Evolutionary conservation across 2,888 invertebrate genomes (phyloP), one percentile per base, ranked within the genome.

Genomic region (Cetonia aurata): DNA sequence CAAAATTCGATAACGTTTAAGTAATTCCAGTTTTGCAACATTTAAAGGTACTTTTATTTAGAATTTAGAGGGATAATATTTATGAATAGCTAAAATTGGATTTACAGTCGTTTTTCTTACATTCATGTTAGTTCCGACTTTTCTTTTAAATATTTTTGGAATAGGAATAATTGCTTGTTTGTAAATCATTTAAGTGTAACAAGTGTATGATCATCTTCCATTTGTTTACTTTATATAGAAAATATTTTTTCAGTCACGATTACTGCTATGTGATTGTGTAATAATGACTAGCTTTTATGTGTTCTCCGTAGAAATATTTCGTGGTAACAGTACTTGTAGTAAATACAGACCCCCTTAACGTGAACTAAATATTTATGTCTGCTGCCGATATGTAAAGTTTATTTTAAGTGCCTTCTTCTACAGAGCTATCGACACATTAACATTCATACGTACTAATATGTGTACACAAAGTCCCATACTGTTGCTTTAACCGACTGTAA

Each of bases 321-420:
- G 4, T 15, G 10, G 37, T 37, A 50, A 25, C 15, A 65, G n/a
- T 37, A 12, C 6, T 6, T 10, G 25, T 37, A 50, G 50, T 33
- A 65, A 48, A 48, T 37, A 65, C 37, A 25, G 60, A 60, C 62
- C 62, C 62, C 50, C 37, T 46, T 65, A 65, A 50, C 37, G 50
- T 65, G 41, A 52, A 50, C 62, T 65, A 65, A 65, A 65, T 65
- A 65, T 65, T 65, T 65, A 65, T 50, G 48, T 65, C 62, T 65
- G 62, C 37, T n/a, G 33, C 41, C 50, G 50, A 50, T 65, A 52
- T 42, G 62, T 17, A 17, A 13, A 13, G 50, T 52, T 50, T 65
- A 65, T 65, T 65, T 50, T 41, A 15, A 37, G 37, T 37, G 37
- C 25, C 25, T 50, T 50, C 50, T 13, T 65, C 37, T 37, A 37